Evolutionary conservation across 2,113 vertebrate genomes (phyloP).

Genomic region (Columba janthina): DNA sequence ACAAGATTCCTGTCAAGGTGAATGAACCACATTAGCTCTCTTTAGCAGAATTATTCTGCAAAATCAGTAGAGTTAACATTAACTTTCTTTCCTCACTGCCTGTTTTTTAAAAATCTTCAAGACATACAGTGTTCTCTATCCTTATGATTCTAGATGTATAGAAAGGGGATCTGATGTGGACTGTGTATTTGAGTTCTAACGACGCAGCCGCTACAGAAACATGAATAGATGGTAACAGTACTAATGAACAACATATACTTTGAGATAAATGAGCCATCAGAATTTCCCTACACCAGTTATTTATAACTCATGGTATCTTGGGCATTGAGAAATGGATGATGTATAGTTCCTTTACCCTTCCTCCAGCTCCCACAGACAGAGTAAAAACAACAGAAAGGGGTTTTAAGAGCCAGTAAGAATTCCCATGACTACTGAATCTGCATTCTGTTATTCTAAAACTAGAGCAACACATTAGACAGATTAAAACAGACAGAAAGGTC

Average conservation of each 20-base stretch:
- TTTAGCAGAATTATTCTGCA: background rate
- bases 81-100: background rate
- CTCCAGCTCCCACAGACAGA: background rate
- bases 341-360: background rate
- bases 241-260: background rate
- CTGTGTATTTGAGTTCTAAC: background rate
- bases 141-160: background rate
- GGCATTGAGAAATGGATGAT: background rate
- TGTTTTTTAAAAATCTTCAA: background rate
- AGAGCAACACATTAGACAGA: background rate
- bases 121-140: background rate
- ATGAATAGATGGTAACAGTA: background rate
- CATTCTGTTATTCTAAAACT: background rate
- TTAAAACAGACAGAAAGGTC: background rate
- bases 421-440: background rate
- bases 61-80: constrained; percentile 6
- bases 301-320: background rate
- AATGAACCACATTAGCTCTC: background rate
- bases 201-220: background rate
- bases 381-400: background rate
- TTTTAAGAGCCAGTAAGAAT: constrained; percentile 7
- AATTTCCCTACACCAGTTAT: background rate
- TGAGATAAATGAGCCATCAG: background rate
- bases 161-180: background rate
- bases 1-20: background rate